Evolutionary conservation across 2,797 vertebrate genomes (phyloP).

Genomic region (Poecilia picta): DNA sequence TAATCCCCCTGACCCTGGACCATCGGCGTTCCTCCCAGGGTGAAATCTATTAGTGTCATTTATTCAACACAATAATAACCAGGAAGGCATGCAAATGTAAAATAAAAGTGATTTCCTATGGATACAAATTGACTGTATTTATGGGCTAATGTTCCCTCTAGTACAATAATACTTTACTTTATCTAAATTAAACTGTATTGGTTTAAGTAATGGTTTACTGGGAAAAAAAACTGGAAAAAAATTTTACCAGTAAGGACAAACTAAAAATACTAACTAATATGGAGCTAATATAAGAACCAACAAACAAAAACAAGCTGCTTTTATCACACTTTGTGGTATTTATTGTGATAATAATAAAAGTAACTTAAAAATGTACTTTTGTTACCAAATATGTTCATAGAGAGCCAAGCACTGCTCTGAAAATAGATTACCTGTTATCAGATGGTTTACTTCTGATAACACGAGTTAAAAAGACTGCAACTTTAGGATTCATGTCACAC

Average conservation of each 20-base stretch:
- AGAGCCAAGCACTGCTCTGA: not conserved
- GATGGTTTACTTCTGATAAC: too few relatives aligned
- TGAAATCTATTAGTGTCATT: conserved; percentile 76
- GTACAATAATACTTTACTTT: conserved; percentile 39
- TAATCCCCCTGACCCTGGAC: conserved; percentile 76
- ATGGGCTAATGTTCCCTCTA: conserved; percentile 38
- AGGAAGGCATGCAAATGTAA: conserved; percentile 56
- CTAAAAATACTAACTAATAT: not conserved
- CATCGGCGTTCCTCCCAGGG: conserved; percentile 68
- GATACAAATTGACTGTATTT: conserved; percentile 51
- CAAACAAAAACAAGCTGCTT: not conserved
- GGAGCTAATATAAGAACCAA: not conserved
- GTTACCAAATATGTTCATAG: not conserved
- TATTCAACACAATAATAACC: conserved; percentile 75
- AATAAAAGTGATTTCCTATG: conserved; percentile 52
- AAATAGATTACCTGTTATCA: not conserved
- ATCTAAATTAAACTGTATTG: conserved; percentile 9
- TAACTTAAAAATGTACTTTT: not conserved
- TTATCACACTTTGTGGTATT: not conserved
- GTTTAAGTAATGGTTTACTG: not conserved
- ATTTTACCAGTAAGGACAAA: not conserved
- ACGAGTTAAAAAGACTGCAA: too few relatives aligned
- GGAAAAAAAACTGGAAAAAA: not conserved
- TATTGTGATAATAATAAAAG: not conserved
- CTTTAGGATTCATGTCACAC: too few relatives aligned